Evolutionary conservation across 1,140 invertebrate species (phyloP), one percentile per base, ranked within the genome.

Genomic region (Drosophila pandora): DNA sequence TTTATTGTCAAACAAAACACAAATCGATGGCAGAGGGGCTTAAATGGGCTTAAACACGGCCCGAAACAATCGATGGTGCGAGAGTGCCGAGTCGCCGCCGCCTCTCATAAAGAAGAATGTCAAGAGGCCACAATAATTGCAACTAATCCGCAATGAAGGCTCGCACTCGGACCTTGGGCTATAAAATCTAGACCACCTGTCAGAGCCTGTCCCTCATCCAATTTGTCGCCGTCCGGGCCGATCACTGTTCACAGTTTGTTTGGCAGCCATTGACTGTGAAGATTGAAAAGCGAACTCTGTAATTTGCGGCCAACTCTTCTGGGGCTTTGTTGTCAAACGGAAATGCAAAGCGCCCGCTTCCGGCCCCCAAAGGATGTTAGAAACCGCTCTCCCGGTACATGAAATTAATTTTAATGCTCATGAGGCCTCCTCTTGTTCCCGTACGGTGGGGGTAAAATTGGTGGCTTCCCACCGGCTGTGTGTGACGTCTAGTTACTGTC

Each of bases 61-160:
- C 48, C 13, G 10, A 43, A 34, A 69, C 54, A 65, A 81, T 81
- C 79, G 52, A 81, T 82, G 74, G 61, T 87, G 77, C 57, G 69
- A 71, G 68, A 64, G 58, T 64, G 76, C 39, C 45, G 54, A 72
- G 72, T 81, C 34, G 39, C 39, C 10, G 9, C 34, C 50, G 47
- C 30, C 60, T 70, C 37, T 59, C 60, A 69, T 85, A 85, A 87
- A 88, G 76, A 88, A 88, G 79, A 88, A 88, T 88, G 83, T 89
- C 83, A 88, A 88, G 83, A 88, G 83, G 83, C 84, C 83, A 84
- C 83, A 88, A 88, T 88, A 88, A 88, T 88, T 89, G 83, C 84
- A 88, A 73, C 83, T 88, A 88, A 88, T 88, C 72, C 83, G 58
- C 43, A 50, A 56, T 70, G 79, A 88, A 87, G 83, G 83, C 71